Evolutionary conservation across 1,140 invertebrate genomes (phyloP), one percentile per base, ranked within the genome.

Genomic region (Pseudachorutes palmiensis): DNA sequence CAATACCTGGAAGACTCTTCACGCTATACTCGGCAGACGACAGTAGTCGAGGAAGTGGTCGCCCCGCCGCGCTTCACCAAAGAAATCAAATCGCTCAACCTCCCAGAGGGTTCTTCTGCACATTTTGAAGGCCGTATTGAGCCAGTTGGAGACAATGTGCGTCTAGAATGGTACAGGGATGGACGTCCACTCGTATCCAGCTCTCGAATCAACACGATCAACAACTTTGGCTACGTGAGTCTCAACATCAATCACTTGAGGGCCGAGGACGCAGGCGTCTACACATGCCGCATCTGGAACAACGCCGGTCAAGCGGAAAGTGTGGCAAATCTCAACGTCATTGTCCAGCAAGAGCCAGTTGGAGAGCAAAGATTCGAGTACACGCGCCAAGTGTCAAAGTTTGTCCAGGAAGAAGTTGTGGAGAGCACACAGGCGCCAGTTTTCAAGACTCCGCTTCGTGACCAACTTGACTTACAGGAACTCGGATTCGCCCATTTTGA

Each of bases 171-270:
- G 95, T 94, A 91, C 80, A 94, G 96, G 81, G 94, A 99, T 86
- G 94, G 93, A 74, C 63, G 31, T 61, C 65, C 68, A 28, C 60
- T 64, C 9, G 51, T 74, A 75, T 28, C 70, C 84, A 85, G 86
- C 80, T 94, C 92, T 77, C 85, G 94, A 81, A 96, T 96, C 78
- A 92, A 89, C 75, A 91, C 92, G 75, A 91, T 92, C 80, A 94
- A 94, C 84, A 97, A 97, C 83, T 97, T 98, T 85, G 94, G 94
- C 78, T 97, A 96, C 83, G 93, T 98, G 80, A 92, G 92, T 79
- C 86, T 98, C 72, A 96, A 97, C 81, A 97, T 99, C 79, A 85
- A 95, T 85, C 94, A 96, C 85, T 87, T 97, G 82, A 88, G 93
- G 80, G 85, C 86, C 82, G 91, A 94, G 86, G 92, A 95, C 86